A percentile compares a stretch with the other conserved stretches of the same genome.
phyloP scores from a whole-genome alignment of 1,140 invertebrate genomes.

The Trachymyrmex septentrionalis region DNA sequence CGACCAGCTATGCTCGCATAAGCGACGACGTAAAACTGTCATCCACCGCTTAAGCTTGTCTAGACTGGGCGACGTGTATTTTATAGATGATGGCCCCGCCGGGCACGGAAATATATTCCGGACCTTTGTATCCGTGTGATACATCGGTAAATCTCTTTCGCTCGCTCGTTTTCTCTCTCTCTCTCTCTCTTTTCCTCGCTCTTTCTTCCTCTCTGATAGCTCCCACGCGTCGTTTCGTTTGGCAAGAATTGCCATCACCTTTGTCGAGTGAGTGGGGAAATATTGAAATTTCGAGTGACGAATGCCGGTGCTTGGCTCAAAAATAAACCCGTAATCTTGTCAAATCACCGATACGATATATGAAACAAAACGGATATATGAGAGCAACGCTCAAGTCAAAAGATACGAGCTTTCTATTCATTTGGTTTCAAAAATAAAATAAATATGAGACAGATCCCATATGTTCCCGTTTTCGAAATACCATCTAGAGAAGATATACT shows the following conservation, averaged over 20 bases:
- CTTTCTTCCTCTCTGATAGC: constrained; percentile 11
- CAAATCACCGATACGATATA: constrained; percentile 41
- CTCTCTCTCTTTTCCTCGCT: not conserved
- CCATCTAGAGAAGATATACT: constrained; percentile 23
- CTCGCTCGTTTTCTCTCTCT: not conserved
- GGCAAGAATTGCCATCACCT: constrained; percentile 26
- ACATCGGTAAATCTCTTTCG: constrained; percentile 49
- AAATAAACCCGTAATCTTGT: constrained; percentile 59
- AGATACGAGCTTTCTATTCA: constrained; percentile 20
- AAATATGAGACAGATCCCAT: not conserved
- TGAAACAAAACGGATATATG: constrained; percentile 26
- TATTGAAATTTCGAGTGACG: constrained; percentile 50
- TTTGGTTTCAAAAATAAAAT: constrained; percentile 44
- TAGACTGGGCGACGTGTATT: constrained; percentile 57
- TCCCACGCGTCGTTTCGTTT: constrained; percentile 24
- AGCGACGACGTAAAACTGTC: constrained; percentile 57
- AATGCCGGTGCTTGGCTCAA: constrained; percentile 41
- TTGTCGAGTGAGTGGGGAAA: constrained; percentile 16
- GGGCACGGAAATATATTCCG: constrained; percentile 51
- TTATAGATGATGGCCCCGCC: constrained; percentile 57
- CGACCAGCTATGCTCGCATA: constrained; percentile 23
- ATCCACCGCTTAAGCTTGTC: constrained; percentile 59
- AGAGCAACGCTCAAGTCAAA: not conserved
- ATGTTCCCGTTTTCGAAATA: constrained; percentile 44
- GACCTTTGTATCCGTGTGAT: constrained; percentile 40